Conservation (phyloP, 2,797 vertebrate species). For the Hypotaenidia okinawae region DNA sequence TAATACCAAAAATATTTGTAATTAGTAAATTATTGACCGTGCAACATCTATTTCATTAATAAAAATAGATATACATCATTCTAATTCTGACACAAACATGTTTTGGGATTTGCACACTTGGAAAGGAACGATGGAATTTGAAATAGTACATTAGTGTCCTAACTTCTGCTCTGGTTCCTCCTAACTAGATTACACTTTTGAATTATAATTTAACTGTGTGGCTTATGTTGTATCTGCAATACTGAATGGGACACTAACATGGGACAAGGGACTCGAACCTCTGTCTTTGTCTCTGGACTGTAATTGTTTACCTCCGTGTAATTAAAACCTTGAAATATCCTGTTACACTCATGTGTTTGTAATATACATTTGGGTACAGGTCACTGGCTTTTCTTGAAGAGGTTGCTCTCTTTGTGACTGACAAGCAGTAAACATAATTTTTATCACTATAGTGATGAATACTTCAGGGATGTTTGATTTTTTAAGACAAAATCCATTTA, state of each 20-base stretch:
- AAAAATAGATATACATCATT: background rate
- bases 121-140: background rate
- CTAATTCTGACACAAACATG: background rate
- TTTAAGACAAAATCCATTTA: background rate
- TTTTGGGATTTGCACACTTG: background rate
- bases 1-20: background rate
- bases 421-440: background rate
- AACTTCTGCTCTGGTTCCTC: background rate
- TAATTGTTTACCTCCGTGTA: background rate
- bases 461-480: background rate
- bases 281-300: background rate
- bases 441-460: background rate
- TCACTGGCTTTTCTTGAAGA: background rate
- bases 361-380: background rate
- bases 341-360: background rate
- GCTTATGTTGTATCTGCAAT: background rate
- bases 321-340: background rate
- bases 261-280: background rate
- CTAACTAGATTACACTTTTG: background rate
- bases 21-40: background rate
- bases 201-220: background rate
- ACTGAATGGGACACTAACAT: background rate
- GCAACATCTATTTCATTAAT: background rate
- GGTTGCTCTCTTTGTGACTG: background rate
- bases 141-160: background rate